phyloP scores from a whole-genome alignment of 2,113 vertebrate genomes.

The Ameiurus melas region DNA sequence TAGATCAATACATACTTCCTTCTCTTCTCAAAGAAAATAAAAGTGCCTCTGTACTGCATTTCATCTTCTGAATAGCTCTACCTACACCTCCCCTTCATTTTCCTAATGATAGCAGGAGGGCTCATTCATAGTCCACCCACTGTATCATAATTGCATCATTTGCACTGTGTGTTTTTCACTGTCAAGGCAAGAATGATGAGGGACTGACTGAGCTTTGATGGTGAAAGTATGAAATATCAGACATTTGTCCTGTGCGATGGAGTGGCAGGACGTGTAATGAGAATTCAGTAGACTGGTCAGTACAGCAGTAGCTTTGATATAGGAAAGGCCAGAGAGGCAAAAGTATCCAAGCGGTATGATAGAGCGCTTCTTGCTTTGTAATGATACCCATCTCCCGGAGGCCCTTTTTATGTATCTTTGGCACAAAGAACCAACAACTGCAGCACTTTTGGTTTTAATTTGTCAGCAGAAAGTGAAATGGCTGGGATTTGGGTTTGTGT shows the following conservation, averaged over 20 bases:
- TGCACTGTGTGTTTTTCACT: slow-evolving; percentile 9
- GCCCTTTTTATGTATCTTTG: slow-evolving; percentile 23
- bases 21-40: slow-evolving; percentile 21
- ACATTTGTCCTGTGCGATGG: background rate
- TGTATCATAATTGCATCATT: slow-evolving; percentile 26
- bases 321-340: background rate
- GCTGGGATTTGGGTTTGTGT: background rate
- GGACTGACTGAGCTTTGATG: background rate
- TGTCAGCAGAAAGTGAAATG: slow-evolving; percentile 1
- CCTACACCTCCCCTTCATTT: slow-evolving; percentile 20
- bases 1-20: slow-evolving; percentile 44
- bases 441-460: slow-evolving; percentile 12
- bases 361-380: background rate
- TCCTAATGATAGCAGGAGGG: slow-evolving; percentile 22
- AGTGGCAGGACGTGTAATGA: slow-evolving; percentile 22
- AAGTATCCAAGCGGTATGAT: background rate
- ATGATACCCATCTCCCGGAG: slow-evolving; percentile 8
- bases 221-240: background rate
- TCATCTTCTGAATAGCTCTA: slow-evolving; percentile 12
- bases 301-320: slow-evolving; percentile 28
- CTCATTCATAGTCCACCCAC: background rate
- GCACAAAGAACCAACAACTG: background rate
- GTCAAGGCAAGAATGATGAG: background rate
- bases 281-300: background rate
- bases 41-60: slow-evolving; percentile 20